phyloP scores from a whole-genome alignment of 1,140 invertebrate genomes.

The Brachionus plicatilis region DNA sequence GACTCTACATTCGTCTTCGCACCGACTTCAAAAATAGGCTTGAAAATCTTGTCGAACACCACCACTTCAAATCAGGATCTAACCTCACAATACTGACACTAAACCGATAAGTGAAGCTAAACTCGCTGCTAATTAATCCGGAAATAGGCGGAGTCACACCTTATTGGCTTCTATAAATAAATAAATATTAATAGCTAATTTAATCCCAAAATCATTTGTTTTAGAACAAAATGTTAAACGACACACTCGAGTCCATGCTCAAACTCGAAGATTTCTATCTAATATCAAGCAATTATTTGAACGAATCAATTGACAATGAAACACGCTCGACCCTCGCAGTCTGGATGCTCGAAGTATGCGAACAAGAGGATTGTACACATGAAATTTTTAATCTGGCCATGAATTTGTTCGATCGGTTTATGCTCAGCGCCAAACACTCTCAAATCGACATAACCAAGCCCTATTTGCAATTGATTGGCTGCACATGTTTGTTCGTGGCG shows the following conservation, averaged over 20 bases:
- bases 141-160: neutral
- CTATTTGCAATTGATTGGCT: conserved; percentile 79
- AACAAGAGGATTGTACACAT: conserved; percentile 80
- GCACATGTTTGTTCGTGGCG: conserved; percentile 79
- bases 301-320: neutral
- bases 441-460: conserved; percentile 68
- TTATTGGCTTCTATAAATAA: neutral
- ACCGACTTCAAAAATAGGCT: neutral
- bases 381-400: conserved; percentile 82
- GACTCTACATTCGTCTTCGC: neutral
- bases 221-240: neutral
- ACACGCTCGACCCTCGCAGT: neutral
- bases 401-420: conserved; percentile 84
- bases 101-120: neutral
- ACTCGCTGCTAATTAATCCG: neutral
- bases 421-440: conserved; percentile 60
- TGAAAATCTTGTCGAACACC: neutral
- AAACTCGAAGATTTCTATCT: neutral
- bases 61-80: neutral
- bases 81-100: neutral
- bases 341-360: conserved; percentile 63
- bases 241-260: neutral
- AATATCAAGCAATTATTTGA: neutral
- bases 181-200: neutral
- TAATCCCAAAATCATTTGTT: neutral